phyloP scores from a whole-genome alignment of 2,888 invertebrate genomes.

The Conomelus anceps region DNA sequence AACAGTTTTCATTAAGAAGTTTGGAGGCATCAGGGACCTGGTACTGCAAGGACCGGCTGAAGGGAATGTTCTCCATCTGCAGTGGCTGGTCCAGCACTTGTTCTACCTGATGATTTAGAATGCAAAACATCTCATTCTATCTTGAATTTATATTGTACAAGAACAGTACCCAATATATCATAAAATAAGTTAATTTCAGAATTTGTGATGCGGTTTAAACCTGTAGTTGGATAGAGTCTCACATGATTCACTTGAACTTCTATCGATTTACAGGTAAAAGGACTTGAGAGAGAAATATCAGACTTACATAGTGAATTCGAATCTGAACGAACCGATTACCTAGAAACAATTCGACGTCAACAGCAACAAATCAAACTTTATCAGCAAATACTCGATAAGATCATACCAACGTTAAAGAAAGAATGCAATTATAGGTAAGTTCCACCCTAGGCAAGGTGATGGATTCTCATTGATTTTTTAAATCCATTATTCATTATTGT shows the following conservation, averaged over 20 bases:
- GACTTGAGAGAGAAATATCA: constrained; percentile 62
- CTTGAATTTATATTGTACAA: too few species aligned
- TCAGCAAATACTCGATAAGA: constrained; percentile 56
- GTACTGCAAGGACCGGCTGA: too few species aligned
- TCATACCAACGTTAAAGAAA: constrained; percentile 60
- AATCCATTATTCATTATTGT: background rate
- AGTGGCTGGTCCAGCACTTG: too few species aligned
- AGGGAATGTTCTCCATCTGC: too few species aligned
- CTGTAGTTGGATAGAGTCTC: background rate
- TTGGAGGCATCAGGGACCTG: too few species aligned
- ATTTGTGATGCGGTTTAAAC: too few species aligned
- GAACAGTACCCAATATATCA: too few species aligned
- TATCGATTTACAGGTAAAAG: constrained; percentile 46
- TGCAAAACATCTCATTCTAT: too few species aligned
- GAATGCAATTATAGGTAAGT: constrained; percentile 64
- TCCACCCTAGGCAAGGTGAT: background rate
- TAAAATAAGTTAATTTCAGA: too few species aligned
- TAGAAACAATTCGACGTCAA: constrained; percentile 70
- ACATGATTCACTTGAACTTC: background rate
- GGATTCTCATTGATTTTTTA: background rate
- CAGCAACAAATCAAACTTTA: constrained; percentile 61
- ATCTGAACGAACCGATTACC: constrained; percentile 69
- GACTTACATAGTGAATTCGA: constrained; percentile 79
- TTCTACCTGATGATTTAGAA: too few species aligned
- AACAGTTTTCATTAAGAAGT: too few species aligned